Conservation (phyloP, 2,888 invertebrate genomes). For the Patella caerulea region DNA sequence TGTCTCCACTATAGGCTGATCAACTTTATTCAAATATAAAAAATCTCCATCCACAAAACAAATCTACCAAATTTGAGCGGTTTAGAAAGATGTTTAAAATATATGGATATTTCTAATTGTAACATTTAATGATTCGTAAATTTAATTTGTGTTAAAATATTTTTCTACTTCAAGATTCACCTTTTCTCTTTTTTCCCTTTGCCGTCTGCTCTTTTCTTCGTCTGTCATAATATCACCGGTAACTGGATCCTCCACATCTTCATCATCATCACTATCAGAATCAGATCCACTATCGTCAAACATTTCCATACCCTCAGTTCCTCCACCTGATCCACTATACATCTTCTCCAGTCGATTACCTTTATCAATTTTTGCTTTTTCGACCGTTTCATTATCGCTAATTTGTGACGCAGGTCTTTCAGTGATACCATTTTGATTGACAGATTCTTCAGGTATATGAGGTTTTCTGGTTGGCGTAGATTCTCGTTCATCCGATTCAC, state of each 20-base stretch:
- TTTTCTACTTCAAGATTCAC: constrained; percentile 33
- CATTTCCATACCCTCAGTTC: constrained; percentile 22
- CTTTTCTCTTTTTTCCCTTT: constrained; percentile 63
- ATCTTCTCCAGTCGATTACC: constrained; percentile 26
- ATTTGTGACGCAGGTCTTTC: constrained; percentile 4
- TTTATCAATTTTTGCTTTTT: background rate
- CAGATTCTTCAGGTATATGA: background rate
- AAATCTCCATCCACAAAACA: too few relatives aligned
- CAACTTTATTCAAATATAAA: too few relatives aligned
- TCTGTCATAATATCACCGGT: constrained; percentile 42
- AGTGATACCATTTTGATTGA: background rate
- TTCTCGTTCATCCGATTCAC: constrained; percentile 1
- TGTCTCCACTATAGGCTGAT: too few relatives aligned
- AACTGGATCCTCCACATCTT: constrained; percentile 71
- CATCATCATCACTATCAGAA: constrained; percentile 74
- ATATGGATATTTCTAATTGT: too few relatives aligned
- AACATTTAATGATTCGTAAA: too few relatives aligned
- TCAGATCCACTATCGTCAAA: constrained; percentile 17
- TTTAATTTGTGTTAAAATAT: too few relatives aligned
- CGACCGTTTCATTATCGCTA: background rate
- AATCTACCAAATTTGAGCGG: too few relatives aligned
- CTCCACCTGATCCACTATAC: constrained; percentile 33
- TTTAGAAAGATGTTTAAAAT: too few relatives aligned
- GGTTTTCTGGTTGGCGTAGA: constrained; percentile 1
- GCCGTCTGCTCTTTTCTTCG: constrained; percentile 60